Conservation (phyloP, 2,797 vertebrate species). For the Cynodonichthys magdalenae region DNA sequence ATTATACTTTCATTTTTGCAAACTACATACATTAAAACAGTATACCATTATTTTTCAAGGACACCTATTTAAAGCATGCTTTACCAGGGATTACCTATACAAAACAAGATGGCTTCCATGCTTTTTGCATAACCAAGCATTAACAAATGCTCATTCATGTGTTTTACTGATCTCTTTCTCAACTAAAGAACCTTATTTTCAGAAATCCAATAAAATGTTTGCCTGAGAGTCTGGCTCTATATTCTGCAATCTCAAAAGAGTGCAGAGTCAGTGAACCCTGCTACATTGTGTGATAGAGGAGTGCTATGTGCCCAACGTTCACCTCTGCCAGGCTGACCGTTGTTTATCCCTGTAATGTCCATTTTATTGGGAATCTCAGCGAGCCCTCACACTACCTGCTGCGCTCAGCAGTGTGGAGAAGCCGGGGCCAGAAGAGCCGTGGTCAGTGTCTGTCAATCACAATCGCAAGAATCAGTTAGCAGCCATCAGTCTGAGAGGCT, state of each 20-base stretch:
- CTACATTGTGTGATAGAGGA: conserved; percentile 80
- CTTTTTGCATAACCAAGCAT: conserved; percentile 9
- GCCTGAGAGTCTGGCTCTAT: conserved; percentile 72
- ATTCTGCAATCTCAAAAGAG: conserved; percentile 78
- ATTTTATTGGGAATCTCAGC: conserved; percentile 87
- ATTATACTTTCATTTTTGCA: conserved; percentile 73
- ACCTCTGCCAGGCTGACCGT: conserved; percentile 76
- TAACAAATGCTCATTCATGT: conserved; percentile 14
- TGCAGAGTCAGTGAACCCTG: conserved; percentile 83
- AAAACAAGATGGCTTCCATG: conserved; percentile 26
- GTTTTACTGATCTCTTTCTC: conserved; percentile 38
- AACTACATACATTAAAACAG: conserved; percentile 41
- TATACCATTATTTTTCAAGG: conserved; percentile 73
- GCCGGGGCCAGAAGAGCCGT: conserved; percentile 77
- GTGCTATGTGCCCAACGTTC: conserved; percentile 81
- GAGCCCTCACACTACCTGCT: conserved; percentile 81
- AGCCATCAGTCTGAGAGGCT: conserved; percentile 74
- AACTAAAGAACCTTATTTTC: conserved; percentile 34
- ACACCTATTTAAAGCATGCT: conserved; percentile 60
- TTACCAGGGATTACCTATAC: conserved; percentile 42
- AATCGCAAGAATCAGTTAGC: conserved; percentile 84
- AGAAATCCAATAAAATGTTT: conserved; percentile 73
- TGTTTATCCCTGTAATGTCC: conserved; percentile 88
- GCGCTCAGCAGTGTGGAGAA: conserved; percentile 83
- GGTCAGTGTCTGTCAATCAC: conserved; percentile 86